Percentiles rank a stretch among this genome's conserved stretches.
phyloP scores from a whole-genome alignment of 37 sponge, comb jelly and placozoan genomes.

The Diacarnus erythraeanus region DNA sequence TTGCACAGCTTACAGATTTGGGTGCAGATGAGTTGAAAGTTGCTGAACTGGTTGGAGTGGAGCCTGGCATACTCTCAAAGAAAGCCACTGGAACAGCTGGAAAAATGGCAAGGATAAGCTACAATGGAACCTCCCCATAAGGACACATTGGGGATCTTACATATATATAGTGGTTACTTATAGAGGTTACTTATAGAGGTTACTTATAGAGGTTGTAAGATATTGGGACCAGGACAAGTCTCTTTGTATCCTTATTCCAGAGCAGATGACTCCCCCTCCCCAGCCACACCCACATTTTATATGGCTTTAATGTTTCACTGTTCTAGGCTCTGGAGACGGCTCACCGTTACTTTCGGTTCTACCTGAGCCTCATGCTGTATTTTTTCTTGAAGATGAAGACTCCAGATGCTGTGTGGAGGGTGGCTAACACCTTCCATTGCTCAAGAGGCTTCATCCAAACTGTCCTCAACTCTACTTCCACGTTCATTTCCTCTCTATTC shows the following conservation, averaged over 20 bases:
- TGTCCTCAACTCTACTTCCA: constrained; percentile 57
- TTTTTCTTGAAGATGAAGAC: constrained; percentile 42
- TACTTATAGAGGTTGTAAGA: background rate
- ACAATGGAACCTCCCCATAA: background rate
- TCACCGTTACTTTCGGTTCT: constrained; percentile 67
- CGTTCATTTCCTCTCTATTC: constrained; percentile 69
- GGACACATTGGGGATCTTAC: no score
- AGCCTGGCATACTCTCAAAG: constrained; percentile 49
- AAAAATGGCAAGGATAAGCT: constrained; percentile 8
- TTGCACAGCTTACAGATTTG: constrained; percentile 45
- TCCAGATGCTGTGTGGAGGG: constrained; percentile 65
- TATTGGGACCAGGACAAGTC: no score
- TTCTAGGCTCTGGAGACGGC: background rate
- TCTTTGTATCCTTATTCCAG: no score
- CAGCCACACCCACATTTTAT: background rate
- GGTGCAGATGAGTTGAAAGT: constrained; percentile 56
- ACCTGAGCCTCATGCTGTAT: constrained; percentile 70
- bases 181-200: background rate
- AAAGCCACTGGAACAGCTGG: constrained; percentile 60
- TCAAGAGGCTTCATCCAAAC: constrained; percentile 83
- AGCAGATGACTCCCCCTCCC: no score
- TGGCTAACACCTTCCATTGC: constrained; percentile 75
- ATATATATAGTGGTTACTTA: background rate
- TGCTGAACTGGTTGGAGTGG: constrained; percentile 62
- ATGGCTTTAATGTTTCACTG: background rate